A percentile compares a stretch with the other conserved stretches of the same genome.
Conservation (phyloP, 2,888 invertebrate genomes). For the Escarpia spicata region DNA sequence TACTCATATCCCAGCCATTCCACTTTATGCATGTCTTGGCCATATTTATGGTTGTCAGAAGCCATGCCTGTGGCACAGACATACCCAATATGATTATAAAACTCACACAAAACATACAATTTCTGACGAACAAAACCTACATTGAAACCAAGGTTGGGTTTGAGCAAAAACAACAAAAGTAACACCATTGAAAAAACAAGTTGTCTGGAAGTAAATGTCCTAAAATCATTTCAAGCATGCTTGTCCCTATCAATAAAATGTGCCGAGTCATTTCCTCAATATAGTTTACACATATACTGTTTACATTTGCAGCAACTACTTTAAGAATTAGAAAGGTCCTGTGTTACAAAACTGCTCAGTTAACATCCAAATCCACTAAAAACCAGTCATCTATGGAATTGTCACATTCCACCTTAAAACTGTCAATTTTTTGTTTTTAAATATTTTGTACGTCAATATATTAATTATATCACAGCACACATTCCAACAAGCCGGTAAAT, state of each 20-base stretch:
- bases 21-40: neutral
- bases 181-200: neutral
- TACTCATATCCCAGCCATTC: neutral
- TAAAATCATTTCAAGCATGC: neutral
- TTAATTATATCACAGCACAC: neutral
- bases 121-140: neutral
- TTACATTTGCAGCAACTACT: neutral
- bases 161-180: neutral
- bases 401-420: too few relatives aligned
- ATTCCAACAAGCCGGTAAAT: neutral
- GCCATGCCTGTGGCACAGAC: too few relatives aligned
- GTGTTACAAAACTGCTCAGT: neutral
- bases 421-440: too few relatives aligned
- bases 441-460: neutral
- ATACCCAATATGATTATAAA: neutral
- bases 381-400: neutral
- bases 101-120: neutral
- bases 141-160: neutral
- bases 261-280: neutral
- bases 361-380: neutral
- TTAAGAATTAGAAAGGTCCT: neutral
- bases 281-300: neutral
- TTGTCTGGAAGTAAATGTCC: neutral
- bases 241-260: neutral
- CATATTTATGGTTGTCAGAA: too few relatives aligned